Conservation (phyloP, 2,797 vertebrate genomes). For the Paramormyrops hopkinsi region DNA sequence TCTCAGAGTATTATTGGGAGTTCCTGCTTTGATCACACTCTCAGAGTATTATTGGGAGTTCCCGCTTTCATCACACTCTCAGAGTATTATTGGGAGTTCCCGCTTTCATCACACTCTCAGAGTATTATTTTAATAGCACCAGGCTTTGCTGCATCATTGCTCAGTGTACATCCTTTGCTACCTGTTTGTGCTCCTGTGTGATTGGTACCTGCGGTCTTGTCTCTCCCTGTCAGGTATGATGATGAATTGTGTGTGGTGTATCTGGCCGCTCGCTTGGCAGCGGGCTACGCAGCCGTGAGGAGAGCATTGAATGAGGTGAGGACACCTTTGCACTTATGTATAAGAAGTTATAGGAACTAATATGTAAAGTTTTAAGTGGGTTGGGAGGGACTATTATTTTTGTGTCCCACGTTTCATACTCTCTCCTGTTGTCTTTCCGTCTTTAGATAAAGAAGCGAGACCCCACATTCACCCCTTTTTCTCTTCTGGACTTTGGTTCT, state of each 20-base stretch:
- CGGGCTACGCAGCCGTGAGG: conserved; percentile 71
- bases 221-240: conserved; percentile 57
- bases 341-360: background rate
- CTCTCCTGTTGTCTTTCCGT: background rate
- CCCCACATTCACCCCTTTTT: conserved; percentile 64
- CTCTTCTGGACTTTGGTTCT: conserved; percentile 82
- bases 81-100: background rate
- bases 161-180: background rate
- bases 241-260: conserved; percentile 70
- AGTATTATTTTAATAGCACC: background rate
- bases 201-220: background rate
- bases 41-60: background rate
- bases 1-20: background rate
- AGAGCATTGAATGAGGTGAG: conserved; percentile 76
- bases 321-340: background rate
- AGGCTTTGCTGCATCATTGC: background rate
- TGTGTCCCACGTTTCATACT: background rate
- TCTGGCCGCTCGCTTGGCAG: conserved; percentile 74
- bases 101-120: background rate
- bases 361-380: background rate
- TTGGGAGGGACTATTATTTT: background rate
- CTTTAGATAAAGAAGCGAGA: conserved; percentile 70
- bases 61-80: background rate
- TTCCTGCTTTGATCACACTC: background rate
- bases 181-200: background rate